Evolutionary conservation across 2,797 vertebrate species (phyloP).

Genomic region (Sebastes minor): DNA sequence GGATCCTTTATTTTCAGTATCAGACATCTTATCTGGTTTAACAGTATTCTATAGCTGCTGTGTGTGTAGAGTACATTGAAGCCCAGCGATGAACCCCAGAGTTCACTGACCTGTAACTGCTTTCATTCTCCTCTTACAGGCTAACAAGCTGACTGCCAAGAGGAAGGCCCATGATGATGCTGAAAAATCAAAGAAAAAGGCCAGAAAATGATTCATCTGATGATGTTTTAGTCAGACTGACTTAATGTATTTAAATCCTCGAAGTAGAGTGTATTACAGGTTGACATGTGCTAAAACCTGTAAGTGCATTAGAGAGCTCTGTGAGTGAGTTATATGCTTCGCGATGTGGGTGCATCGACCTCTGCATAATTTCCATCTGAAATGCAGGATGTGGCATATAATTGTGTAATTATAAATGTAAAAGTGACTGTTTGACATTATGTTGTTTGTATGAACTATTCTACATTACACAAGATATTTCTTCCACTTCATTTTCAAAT

Average conservation of each 20-base stretch:
- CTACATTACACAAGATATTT: constrained; percentile 21
- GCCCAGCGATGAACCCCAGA: constrained; percentile 11
- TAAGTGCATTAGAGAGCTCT: background rate
- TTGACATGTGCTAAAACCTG: constrained; percentile 15
- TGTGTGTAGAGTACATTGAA: constrained; percentile 9
- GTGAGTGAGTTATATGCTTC: background rate
- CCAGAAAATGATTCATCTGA: constrained; percentile 47
- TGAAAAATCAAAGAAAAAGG: constrained; percentile 84
- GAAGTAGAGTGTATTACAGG: background rate
- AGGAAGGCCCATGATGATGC: constrained; percentile 91
- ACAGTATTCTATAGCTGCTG: constrained; percentile 10
- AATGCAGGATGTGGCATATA: constrained; percentile 14
- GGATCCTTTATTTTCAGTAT: constrained; percentile 11
- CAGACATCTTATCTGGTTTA: constrained; percentile 42
- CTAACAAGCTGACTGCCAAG: constrained; percentile 93
- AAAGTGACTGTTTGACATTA: constrained; percentile 7
- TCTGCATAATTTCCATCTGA: constrained; percentile 12
- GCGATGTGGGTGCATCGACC: background rate
- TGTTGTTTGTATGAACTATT: constrained; percentile 42
- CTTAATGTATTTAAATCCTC: constrained; percentile 32
- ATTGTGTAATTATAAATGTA: constrained; percentile 47
- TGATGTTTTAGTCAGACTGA: constrained; percentile 12
- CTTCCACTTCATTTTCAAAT: constrained; percentile 25
- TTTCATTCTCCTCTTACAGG: constrained; percentile 77
- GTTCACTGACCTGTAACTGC: constrained; percentile 34